phyloP scores from a whole-genome alignment of 2,797 vertebrate species.

The Lepidocolaptes lacrymiger region DNA sequence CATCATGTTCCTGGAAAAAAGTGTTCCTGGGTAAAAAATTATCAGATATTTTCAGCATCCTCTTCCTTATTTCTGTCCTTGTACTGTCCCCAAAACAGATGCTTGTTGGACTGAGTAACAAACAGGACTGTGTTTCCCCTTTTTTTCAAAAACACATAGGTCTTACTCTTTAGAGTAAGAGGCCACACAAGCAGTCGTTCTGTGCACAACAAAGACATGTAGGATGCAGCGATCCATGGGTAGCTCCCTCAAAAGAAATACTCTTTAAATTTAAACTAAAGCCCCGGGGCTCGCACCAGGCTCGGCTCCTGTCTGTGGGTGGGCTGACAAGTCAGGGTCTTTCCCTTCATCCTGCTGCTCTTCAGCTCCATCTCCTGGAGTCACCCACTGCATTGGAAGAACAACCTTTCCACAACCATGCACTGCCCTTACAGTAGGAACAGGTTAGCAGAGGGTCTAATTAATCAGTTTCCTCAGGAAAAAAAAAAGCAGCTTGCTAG shows the following conservation, averaged over 20 bases:
- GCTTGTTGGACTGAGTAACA: not conserved
- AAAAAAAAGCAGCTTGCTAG: not conserved
- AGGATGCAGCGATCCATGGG: not conserved
- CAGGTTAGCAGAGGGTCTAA: not conserved
- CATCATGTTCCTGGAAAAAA: not conserved
- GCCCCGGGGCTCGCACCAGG: not conserved
- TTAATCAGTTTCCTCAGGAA: not conserved
- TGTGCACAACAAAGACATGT: not conserved
- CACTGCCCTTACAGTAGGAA: not conserved
- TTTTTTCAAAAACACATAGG: not conserved
- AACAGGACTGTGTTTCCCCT: not conserved
- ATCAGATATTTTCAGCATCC: not conserved
- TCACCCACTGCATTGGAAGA: not conserved
- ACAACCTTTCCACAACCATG: not conserved
- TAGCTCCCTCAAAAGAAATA: not conserved
- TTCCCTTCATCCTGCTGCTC: not conserved
- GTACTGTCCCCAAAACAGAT: not conserved
- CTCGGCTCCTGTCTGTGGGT: not conserved
- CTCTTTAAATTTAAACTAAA: not conserved
- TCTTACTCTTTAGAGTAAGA: not conserved
- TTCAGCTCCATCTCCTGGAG: constrained; percentile 25
- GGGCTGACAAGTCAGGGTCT: not conserved
- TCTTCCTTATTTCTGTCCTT: not conserved
- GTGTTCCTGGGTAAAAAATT: not conserved
- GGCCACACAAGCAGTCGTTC: not conserved